phyloP scores from a whole-genome alignment of 2,113 vertebrate genomes.

The Bufo gargarizans region DNA sequence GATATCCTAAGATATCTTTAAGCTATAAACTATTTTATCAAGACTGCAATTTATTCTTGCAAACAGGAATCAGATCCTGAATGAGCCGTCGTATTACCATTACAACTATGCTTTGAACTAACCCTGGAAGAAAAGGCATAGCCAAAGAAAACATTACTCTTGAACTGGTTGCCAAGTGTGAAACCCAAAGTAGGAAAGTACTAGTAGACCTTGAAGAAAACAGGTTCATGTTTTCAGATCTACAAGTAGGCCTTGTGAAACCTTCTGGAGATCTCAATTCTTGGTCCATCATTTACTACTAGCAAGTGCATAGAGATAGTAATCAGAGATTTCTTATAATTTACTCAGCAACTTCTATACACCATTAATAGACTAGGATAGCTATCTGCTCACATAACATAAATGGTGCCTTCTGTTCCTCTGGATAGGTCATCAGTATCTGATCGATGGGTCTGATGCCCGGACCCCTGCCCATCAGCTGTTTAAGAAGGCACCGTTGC shows the following conservation, averaged over 20 bases:
- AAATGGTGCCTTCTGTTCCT: not conserved
- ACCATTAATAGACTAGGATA: slow-evolving; percentile 1
- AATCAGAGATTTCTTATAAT: not conserved
- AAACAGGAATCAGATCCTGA: not conserved
- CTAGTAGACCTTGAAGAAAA: not conserved
- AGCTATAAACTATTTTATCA: not conserved
- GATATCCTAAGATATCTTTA: not conserved
- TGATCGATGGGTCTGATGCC: too few relatives aligned
- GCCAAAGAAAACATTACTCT: not conserved
- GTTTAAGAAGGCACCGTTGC: too few relatives aligned
- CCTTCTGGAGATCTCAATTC: not conserved
- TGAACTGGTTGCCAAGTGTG: not conserved
- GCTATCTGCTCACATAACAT: not conserved
- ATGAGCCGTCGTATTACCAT: not conserved
- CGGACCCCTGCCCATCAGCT: too few relatives aligned
- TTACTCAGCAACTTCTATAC: not conserved
- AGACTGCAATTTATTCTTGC: not conserved
- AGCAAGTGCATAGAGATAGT: not conserved
- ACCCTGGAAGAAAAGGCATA: not conserved
- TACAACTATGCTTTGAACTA: not conserved
- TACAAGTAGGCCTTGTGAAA: not conserved
- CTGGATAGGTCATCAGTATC: too few relatives aligned
- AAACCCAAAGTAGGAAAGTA: not conserved
- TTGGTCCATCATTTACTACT: not conserved
- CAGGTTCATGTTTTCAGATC: not conserved